Base-by-base conservation (phyloP, 1,140 invertebrate species). In the Neodiprion pinetum region DNA sequence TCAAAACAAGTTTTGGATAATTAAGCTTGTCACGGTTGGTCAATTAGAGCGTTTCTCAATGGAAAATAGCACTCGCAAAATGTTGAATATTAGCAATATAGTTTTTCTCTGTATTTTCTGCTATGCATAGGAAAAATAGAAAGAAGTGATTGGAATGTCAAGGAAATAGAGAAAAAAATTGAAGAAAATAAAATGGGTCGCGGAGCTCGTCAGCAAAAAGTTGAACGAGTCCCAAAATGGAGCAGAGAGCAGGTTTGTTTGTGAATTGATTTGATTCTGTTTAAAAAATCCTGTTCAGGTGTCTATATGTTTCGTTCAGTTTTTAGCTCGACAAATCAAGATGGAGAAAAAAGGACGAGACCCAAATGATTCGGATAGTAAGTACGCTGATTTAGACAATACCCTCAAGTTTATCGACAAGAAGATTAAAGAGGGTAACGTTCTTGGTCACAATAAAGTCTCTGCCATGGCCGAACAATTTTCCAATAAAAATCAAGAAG, bases 131-230 rank as follows among this genome's bases (percentile, higher is more conserved):
- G 95, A 78, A 96, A 96, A 89, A 95, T 98, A 72, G 95, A 97
- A 81, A 94, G 94, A 77, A 95, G 92, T 66, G 96, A 98, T 88
- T 98, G 96, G 96, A 97, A 97, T 87, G 92, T 97, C 5, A 95
- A 95, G 77, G 93, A 96, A 84, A 96, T 97, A 40, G 96, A 97
- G 81, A 95, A 96, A 80, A 97, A 97, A 88, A 96, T 97, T 9
- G 92, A 94, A 80, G 94, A 96, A 85, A 96, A 94, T 79, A 94
- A 94, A 84, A 90, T 94, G 81, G 92, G 93, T 21, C 90, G 92
- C 77, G 89, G 91, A 4, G 87, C 90, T 2, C 90, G 90, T 17
- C 91, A 91, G 78, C 92, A 93, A 17, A 91, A 88, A 75, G 90
- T 94, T 28, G 95, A 96, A 81, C 93, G 93, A 83, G 96, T 97